Percentiles rank a stretch among this genome's conserved stretches.
Evolutionary conservation across 2,888 invertebrate genomes (phyloP).

Genomic region (Ochlodes sylvanus): DNA sequence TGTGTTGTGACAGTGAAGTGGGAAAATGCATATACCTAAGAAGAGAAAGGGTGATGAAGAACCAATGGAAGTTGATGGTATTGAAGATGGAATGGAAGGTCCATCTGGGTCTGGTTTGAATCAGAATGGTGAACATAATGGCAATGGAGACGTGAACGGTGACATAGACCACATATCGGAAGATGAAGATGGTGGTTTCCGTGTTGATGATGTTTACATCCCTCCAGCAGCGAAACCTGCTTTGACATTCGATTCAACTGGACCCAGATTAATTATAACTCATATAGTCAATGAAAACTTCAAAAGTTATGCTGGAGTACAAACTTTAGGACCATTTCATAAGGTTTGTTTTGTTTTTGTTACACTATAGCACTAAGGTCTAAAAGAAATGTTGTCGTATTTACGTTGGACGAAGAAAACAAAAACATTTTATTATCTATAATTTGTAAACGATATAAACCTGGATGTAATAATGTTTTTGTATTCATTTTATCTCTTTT

Average conservation of each 20-base stretch:
- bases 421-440: too few species aligned
- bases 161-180: slow-evolving; percentile 76
- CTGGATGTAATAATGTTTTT: too few species aligned
- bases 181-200: slow-evolving; percentile 89
- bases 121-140: slow-evolving; percentile 48
- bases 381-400: too few species aligned
- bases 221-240: slow-evolving; percentile 90
- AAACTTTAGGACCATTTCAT: slow-evolving; percentile 96
- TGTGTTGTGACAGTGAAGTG: neutral
- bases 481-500: too few species aligned
- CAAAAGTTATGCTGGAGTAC: slow-evolving; percentile 96
- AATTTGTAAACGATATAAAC: too few species aligned
- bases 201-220: slow-evolving; percentile 93
- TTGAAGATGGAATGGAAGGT: too few species aligned
- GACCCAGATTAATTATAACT: slow-evolving; percentile 95
- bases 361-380: too few species aligned
- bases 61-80: slow-evolving; percentile 75
- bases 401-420: too few species aligned
- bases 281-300: slow-evolving; percentile 97
- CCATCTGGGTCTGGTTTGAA: slow-evolving; percentile 41
- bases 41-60: slow-evolving; percentile 62
- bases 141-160: slow-evolving; percentile 48
- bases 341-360: slow-evolving; percentile 85
- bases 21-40: slow-evolving; percentile 62
- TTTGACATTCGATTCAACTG: slow-evolving; percentile 89